Base-by-base conservation (phyloP, 1,140 invertebrate species). In the Trialeurodes vaporariorum region DNA sequence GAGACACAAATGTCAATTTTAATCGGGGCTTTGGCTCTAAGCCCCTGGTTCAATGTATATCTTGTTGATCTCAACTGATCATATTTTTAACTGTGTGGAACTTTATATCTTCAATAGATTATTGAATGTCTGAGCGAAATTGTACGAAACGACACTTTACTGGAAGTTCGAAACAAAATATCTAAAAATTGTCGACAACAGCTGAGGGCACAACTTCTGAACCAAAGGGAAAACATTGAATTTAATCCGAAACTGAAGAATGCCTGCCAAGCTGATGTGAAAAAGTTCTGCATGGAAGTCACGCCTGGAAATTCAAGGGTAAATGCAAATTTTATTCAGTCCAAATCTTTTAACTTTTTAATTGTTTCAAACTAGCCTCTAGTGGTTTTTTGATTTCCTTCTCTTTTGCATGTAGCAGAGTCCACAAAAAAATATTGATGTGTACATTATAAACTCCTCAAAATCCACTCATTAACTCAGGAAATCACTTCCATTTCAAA, bases 71-170 rank as follows among this genome's bases (percentile, higher is more conserved):
- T 26, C 9, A 25, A 27, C 40, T 12, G 27, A 27, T 23, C 27
- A 2, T 61, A 61, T 2, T 66, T 2, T 65, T 13, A 40, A 65
- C 34, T 40, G 17, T 62, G 24, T 62, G 21, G 63, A 13, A n/a
- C 24, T 9, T 64, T 2, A 34, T 62, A n/a, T 66, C 24, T 17
- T 13, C 34, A 59, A 25, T 89, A 95, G 73, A 93, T 98, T 12
- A 89, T 98, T 12, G 83, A 85, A 60, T 98, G 96, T 78, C 81
- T 98, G 21, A 97, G 94, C 79, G 87, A 91, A 76, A 86, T 90
- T 66, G 88, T 97, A 27, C 83, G 90, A 66, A 92, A 95, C 76
- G 93, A 96, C 75, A 94, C 94, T 34, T 83, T 98, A 26, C 80
- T 81, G 24, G 87, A 89, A 61, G 84, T 84, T 25, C 86, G 87